These are phyloP conservation scores for Charanyca ferruginea DNA, from an alignment of 2,888 invertebrate genomes.

Conservation along the genomic window DNA sequence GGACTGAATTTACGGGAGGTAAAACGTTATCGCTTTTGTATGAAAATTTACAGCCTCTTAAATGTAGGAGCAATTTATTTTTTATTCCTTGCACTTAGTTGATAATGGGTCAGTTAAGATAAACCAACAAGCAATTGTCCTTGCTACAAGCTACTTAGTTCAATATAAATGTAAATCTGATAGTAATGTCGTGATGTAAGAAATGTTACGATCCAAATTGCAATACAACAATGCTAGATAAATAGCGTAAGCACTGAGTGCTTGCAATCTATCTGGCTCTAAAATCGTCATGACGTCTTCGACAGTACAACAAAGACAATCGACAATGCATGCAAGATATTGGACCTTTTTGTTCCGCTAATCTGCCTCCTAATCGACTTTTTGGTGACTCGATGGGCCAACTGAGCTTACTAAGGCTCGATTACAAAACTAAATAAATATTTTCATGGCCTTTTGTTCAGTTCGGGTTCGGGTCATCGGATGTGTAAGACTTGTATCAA, in stretches of 20 bases:
- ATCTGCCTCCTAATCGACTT: background rate
- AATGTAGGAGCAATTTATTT: no score
- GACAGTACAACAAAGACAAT: conserved; percentile 2
- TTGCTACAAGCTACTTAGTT: no score
- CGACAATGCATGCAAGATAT: conserved; percentile 2
- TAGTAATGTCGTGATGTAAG: background rate
- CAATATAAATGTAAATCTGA: no score
- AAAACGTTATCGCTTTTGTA: no score
- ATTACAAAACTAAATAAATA: background rate
- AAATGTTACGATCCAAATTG: conserved; percentile 6
- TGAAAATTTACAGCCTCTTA: no score
- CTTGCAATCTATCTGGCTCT: conserved; percentile 10
- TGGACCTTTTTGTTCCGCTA: background rate
- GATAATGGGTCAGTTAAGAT: no score
- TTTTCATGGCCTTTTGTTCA: background rate
- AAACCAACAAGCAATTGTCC: no score
- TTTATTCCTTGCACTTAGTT: no score
- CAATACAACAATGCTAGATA: background rate
- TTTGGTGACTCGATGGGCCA: background rate
- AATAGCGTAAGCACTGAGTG: background rate
- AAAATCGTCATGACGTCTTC: conserved; percentile 7
- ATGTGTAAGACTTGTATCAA: background rate
- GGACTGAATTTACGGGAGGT: no score
- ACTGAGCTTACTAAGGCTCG: background rate
- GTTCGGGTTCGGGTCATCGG: no score